Evolutionary conservation across 2,113 vertebrate species (phyloP).

Genomic region (Eudorcas thomsonii): DNA sequence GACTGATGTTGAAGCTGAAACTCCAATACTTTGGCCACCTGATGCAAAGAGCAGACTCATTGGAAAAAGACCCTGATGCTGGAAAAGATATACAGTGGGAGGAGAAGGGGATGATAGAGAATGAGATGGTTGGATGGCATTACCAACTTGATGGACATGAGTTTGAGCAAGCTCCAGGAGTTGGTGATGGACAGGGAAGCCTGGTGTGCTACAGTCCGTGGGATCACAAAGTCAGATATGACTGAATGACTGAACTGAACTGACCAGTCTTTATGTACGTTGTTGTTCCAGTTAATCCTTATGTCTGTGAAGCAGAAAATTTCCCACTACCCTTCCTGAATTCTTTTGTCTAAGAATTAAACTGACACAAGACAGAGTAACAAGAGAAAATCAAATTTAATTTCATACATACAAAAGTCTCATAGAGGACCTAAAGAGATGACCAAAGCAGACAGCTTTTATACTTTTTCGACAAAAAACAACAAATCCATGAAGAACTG

Average conservation of each 20-base stretch:
- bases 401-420: not conserved
- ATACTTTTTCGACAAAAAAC: not conserved
- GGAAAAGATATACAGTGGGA: fast-evolving
- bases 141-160: not conserved
- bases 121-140: not conserved
- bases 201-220: not conserved
- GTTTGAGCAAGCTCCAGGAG: not conserved
- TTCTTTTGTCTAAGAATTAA: not conserved
- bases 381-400: not conserved
- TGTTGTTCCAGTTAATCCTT: not conserved
- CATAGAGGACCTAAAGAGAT: not conserved
- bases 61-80: not conserved
- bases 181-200: not conserved
- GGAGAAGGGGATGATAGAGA: not conserved
- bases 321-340: not conserved
- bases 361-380: not conserved
- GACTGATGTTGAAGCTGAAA: not conserved
- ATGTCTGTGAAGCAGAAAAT: not conserved
- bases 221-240: not conserved
- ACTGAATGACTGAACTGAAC: not conserved
- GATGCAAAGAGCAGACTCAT: not conserved
- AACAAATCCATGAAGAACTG: not conserved
- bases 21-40: not conserved
- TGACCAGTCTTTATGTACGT: not conserved
- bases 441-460: not conserved